Evolutionary conservation across 2,113 vertebrate species (phyloP), one percentile per base, ranked within the genome.

Genomic region (Furnarius figulus): DNA sequence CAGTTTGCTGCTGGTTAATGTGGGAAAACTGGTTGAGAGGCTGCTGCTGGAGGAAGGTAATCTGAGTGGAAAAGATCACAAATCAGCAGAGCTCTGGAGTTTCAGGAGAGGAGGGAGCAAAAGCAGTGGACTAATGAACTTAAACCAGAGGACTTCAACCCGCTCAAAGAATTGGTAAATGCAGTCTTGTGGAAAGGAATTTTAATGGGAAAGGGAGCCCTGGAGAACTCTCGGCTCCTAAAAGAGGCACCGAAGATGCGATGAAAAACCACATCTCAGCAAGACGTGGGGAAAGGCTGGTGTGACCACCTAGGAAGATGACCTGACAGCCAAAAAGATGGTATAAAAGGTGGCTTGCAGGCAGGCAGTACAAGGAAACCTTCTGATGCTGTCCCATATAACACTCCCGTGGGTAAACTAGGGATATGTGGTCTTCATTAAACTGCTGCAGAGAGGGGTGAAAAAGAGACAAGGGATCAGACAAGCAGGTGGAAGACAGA

Each of bases 131-230:
- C 87, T 95, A 92, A 94, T 92, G 90, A 96, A 93, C 75, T 96
- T 92, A 77, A 92, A 93, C 61, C 59, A 80, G 89, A 95, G 81
- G 83, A 89, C 86, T 90, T 93, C 86, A 75, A 67, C 76, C 27
- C 2, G 4, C 83, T 92, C 17, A 11, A 95, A 96, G 90, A 96
- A 97, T 93, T 81, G 91, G 65, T 90, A 63, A 95, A 97, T 95
- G 95, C 96, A 97, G 96, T 96, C 96, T 97, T 96, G 96, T 97
- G 96, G 96, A 97, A 97, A 97, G 96, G 93, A 97, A 97, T 97
- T 96, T 97, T 97, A 97, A 97, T 97, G 96, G 95, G 33, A 95
- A 97, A 95, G 76, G 65, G 76, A 74, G 47, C 93, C 89, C 9
- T 3, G 73, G 96, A 95, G 95, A 78, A 90, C 76, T 47, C 68